Conservation (phyloP, 2,113 vertebrate genomes). For the Atherinomorus stipes region DNA sequence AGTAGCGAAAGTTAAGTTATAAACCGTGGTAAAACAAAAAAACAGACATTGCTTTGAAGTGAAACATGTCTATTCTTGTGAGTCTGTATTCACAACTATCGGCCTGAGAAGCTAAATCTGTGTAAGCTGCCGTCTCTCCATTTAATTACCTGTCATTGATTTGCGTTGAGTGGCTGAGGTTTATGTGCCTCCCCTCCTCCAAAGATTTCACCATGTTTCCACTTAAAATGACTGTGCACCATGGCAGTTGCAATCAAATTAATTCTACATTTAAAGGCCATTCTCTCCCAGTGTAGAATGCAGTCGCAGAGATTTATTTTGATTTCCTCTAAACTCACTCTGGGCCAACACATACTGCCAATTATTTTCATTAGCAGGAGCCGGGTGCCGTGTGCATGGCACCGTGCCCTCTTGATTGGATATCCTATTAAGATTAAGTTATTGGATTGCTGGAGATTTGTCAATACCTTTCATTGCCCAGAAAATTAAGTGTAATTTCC, state of each 20-base stretch:
- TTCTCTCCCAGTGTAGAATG: constrained; percentile 36
- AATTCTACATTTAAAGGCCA: constrained; percentile 67
- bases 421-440: constrained; percentile 62
- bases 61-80: constrained; percentile 27
- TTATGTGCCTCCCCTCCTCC: constrained; percentile 63
- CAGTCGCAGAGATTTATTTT: constrained; percentile 64
- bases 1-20: constrained; percentile 41
- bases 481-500: background rate
- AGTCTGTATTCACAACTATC: constrained; percentile 60
- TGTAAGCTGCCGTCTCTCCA: constrained; percentile 51
- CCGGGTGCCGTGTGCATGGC: constrained; percentile 28
- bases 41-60: constrained; percentile 35
- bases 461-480: constrained; percentile 27
- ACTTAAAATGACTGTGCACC: constrained; percentile 48
- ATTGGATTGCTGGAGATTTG: constrained; percentile 55
- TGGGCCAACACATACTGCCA: constrained; percentile 51
- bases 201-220: constrained; percentile 58
- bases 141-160: constrained; percentile 79
- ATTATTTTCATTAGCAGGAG: constrained; percentile 68
- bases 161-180: constrained; percentile 59
- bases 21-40: constrained; percentile 55
- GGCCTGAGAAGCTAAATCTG: constrained; percentile 32
- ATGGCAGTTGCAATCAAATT: no score
- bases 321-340: constrained; percentile 47
- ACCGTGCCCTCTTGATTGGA: constrained; percentile 50